Evolutionary conservation across 2,797 vertebrate species (phyloP), one percentile per base, ranked within the genome.

Genomic region (Siniperca undulata): DNA sequence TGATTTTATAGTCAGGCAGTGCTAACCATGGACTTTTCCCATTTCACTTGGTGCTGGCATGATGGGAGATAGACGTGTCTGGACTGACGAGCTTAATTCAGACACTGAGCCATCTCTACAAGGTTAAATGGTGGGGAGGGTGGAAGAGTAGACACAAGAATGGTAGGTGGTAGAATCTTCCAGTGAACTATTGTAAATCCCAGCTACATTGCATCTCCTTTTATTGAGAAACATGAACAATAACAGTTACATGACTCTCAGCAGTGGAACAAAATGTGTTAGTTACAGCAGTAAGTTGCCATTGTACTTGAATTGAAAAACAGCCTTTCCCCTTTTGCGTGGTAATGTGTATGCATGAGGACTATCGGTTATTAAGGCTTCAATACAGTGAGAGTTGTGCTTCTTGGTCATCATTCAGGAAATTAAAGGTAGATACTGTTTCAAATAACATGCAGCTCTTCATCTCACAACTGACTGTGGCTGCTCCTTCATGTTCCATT

Each of bases 1-100:
- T 86, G 89, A 92, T 92, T 94, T 84, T 88, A 83, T 73, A 77
- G 76, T 81, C 80, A 56, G 60, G 42, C 52, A 72, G 74, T 24
- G 38, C 82, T 65, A 79, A 82, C 77, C 11, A 5, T 70, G 56
- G 82, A 77, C 70, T 83, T 72, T 65, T 68, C 67, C 56, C 3
- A 24, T 83, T 78, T 55, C 58, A 73, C 44, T 76, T 61, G 19
- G 30, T 48, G 48, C 72, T 67, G 52, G 16, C 10, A 6, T 71
- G 42, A 59, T 65, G 9, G 50, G 59, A 64, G 78, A 77, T 20
- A 8, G 74, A 77, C 1, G 6, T 72, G 44, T 55, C n/a, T 1
- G 3, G 62, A 81, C 55, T 79, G 61, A 78, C 73, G 60, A 67
- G 53, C 27, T 78, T 6, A 10, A 62, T 34, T 61, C 30, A 44